These are phyloP conservation scores for Wasmannia auropunctata DNA, from an alignment of 1,140 invertebrate genomes.

Conservation along the genomic window DNA sequence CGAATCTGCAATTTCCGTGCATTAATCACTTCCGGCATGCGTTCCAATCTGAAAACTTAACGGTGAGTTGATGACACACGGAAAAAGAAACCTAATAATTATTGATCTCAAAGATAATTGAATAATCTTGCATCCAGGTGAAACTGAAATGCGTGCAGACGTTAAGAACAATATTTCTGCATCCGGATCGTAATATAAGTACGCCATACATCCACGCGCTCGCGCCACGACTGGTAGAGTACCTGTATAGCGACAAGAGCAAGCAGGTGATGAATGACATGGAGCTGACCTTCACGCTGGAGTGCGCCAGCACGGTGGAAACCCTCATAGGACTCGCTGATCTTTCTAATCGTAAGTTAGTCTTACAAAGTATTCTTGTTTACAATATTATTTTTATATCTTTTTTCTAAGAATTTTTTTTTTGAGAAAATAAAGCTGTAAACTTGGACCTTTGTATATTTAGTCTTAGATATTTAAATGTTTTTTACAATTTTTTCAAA, in stretches of 20 bases:
- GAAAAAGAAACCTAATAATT: neutral
- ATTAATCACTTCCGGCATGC: constrained; percentile 97
- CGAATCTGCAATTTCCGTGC: constrained; percentile 95
- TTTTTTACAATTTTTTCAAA: no score
- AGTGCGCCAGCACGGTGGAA: constrained; percentile 90
- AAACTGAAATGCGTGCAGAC: constrained; percentile 93
- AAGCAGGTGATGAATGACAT: constrained; percentile 87
- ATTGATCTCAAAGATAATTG: neutral
- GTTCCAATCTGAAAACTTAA: constrained; percentile 90
- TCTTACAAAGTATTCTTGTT: no score
- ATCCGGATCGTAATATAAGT: constrained; percentile 89
- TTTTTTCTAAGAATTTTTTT: no score
- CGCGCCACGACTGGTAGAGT: constrained; percentile 90
- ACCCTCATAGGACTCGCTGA: constrained; percentile 90
- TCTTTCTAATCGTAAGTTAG: constrained; percentile 91
- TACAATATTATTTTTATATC: no score
- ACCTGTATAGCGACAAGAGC: constrained; percentile 88
- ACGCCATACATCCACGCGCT: constrained; percentile 93
- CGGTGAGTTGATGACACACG: constrained; percentile 85
- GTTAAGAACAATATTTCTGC: constrained; percentile 90
- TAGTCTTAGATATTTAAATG: no score
- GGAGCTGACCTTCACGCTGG: constrained; percentile 88
- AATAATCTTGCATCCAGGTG: constrained; percentile 85
- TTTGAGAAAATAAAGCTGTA: no score
- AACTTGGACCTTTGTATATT: no score